Base-by-base conservation (phyloP, 2,888 invertebrate genomes). In the Lacanobia oleracea region DNA sequence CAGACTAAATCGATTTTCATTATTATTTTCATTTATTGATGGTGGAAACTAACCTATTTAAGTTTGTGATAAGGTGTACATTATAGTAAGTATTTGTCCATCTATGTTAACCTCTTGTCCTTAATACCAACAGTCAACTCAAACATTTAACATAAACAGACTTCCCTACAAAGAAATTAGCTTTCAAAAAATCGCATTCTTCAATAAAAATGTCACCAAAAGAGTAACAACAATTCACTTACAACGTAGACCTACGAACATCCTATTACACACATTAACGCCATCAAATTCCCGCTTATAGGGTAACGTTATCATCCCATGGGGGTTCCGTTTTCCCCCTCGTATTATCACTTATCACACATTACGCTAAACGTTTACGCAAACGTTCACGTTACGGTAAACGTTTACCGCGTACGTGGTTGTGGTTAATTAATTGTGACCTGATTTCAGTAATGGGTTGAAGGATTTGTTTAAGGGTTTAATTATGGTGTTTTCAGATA, bases 301-400 rank as follows among this genome's bases (percentile, higher is more conserved):
- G 81, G 80, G 81, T 84, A 85, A 86, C 81, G 77, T 79, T 84
- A 86, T 81, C 88, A 84, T 80, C 88, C 77, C 86, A 45, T 9
- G 85, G 77, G 87, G 79, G 21, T 40, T 45, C n/a, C 62, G 74
- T 81, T 78, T 77, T 40, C 59, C 70, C 76, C 85, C 79, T 78
- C 77, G 74, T 67, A 54, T 85, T 82, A 87, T 86, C 85, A 81
- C 87, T 85, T 84, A 87, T 86, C 86, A 82, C 87, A 84, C 85
- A 74, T 87, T 83, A 82, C 80, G 70, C 37, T 81, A 81, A 85
- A 87, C 81, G 78, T 78, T 85, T 63, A 83, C 81, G 79, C 37
- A 0, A 50, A 56, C 18, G 77, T 70, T 61, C 12, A 66, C 74
- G 77, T 86, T 81, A 82, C 80, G 72, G 43, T 84, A 74, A 84